Percentiles rank a stretch among this genome's conserved stretches.
Evolutionary conservation across 2,888 invertebrate species (phyloP).

Genomic region (Calameuta idolon): DNA sequence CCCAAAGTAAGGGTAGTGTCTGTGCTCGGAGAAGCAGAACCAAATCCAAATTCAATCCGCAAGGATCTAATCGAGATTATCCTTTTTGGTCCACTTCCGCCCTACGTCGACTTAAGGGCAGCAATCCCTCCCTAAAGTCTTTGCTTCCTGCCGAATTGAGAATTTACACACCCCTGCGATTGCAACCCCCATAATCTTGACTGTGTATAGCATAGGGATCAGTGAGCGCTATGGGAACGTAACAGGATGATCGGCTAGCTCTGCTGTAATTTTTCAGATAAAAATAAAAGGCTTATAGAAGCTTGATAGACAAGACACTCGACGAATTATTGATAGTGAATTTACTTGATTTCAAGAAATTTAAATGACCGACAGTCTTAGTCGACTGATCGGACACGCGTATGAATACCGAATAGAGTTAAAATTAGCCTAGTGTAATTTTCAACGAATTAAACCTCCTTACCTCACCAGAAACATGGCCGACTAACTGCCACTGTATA

Average conservation of each 20-base stretch:
- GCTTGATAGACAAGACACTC: neutral
- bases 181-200: neutral
- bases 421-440: neutral
- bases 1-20: constrained; percentile 4
- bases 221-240: neutral
- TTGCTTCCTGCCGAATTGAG: neutral
- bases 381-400: neutral
- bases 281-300: neutral
- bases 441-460: neutral
- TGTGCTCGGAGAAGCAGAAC: neutral
- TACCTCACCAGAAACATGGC: neutral
- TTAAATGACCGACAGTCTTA: neutral
- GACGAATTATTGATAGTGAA: neutral
- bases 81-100: constrained; percentile 42
- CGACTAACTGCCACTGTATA: neutral
- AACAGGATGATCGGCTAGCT: neutral
- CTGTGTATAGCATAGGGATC: neutral
- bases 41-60: constrained; percentile 42
- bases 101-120: neutral
- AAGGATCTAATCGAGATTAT: constrained; percentile 48
- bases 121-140: neutral
- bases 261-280: neutral
- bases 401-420: neutral
- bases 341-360: neutral
- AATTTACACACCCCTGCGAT: neutral